Evolutionary conservation across 2,888 invertebrate species (phyloP).

Genomic region (Metellina segmentata): DNA sequence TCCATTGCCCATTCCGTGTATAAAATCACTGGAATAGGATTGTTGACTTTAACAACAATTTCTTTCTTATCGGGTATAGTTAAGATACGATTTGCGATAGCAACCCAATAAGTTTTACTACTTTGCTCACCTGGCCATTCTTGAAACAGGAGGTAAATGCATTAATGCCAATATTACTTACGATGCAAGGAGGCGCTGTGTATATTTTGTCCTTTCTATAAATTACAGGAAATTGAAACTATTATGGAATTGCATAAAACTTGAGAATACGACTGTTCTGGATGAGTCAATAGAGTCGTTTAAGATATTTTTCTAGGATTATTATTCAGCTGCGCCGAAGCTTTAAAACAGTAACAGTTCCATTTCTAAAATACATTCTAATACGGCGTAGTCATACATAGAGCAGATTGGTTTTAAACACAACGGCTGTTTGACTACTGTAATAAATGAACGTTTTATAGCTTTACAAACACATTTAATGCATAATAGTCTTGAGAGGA

Average conservation of each 20-base stretch:
- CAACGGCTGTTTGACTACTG: neutral
- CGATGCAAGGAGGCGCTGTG: neutral
- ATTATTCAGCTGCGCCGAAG: constrained; percentile 44
- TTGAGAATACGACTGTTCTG: neutral
- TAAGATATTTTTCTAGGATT: neutral
- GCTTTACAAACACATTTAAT: neutral
- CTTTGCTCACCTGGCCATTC: constrained; percentile 20
- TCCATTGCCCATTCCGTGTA: neutral
- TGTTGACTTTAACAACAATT: constrained; percentile 1
- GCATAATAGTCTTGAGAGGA: neutral
- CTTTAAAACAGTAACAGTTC: neutral
- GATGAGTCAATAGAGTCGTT: neutral
- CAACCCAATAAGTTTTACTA: neutral
- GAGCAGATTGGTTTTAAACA: neutral
- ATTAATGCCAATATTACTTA: constrained; percentile 21
- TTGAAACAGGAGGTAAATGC: constrained; percentile 13
- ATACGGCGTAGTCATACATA: neutral
- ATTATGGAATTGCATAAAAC: constrained; percentile 18
- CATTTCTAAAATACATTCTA: neutral
- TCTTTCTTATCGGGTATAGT: neutral
- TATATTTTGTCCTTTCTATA: neutral
- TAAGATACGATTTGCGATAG: constrained; percentile 18
- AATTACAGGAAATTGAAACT: constrained; percentile 19
- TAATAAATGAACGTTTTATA: neutral
- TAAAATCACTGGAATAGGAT: neutral